Evolutionary conservation across 2,888 invertebrate species (phyloP), one percentile per base, ranked within the genome.

Genomic region (Corythucha ciliata): DNA sequence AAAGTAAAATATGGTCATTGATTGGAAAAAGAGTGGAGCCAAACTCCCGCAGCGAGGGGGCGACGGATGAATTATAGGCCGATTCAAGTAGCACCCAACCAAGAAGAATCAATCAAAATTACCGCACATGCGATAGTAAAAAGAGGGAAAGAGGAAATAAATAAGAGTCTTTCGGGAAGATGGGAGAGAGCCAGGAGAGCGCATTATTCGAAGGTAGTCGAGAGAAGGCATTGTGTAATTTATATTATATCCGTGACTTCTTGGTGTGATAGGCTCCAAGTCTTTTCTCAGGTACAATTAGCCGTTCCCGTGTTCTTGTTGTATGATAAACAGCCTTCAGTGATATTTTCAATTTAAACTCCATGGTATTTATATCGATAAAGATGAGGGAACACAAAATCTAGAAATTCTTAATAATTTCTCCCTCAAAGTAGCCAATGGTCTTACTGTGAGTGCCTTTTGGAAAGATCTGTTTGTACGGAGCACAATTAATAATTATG

Each of bases 401-500:
- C n/a, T n/a, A n/a, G n/a, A n/a, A n/a, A n/a, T n/a, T n/a, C n/a
- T n/a, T n/a, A n/a, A n/a, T n/a, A n/a, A n/a, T n/a, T n/a, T n/a
- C n/a, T n/a, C n/a, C n/a, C n/a, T n/a, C n/a, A n/a, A n/a, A n/a
- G n/a, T n/a, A n/a, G n/a, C n/a, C n/a, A n/a, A n/a, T n/a, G n/a
- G n/a, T n/a, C n/a, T n/a, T n/a, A n/a, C n/a, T n/a, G n/a, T n/a
- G n/a, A n/a, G n/a, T n/a, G n/a, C n/a, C n/a, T n/a, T n/a, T n/a
- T n/a, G n/a, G n/a, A n/a, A n/a, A n/a, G n/a, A n/a, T n/a, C n/a
- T n/a, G n/a, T n/a, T n/a, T n/a, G n/a, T n/a, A n/a, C n/a, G n/a
- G n/a, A 26, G 52, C 48, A 40, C 52, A 48, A 48, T 52, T 52
- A 52, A 52, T 52, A 52, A 52, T 52, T 52, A 52, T 52, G 52